phyloP scores from a whole-genome alignment of 2,113 vertebrate genomes.

The Toxostoma redivivum region DNA sequence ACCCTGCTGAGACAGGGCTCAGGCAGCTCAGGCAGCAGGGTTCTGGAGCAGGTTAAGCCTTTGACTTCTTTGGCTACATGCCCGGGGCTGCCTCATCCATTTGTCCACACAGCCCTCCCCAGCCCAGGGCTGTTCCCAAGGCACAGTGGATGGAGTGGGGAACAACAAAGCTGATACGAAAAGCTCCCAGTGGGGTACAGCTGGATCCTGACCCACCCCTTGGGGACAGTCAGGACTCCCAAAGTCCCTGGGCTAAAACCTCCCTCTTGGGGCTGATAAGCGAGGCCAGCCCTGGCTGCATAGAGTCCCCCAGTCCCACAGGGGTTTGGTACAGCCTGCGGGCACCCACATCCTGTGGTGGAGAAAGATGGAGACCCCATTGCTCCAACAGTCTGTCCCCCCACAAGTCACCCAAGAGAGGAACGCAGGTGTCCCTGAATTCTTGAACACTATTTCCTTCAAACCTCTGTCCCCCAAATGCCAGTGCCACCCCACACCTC shows the following conservation, averaged over 20 bases:
- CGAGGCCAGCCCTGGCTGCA: not conserved
- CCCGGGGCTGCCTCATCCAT: not conserved
- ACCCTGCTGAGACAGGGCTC: fast-evolving
- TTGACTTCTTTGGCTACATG: not conserved
- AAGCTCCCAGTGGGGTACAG: not conserved
- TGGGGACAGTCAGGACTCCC: not conserved
- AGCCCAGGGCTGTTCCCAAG: not conserved
- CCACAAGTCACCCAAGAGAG: fast-evolving
- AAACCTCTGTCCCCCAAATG: not conserved
- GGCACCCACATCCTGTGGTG: not conserved
- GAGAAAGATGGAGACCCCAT: not conserved
- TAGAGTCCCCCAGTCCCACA: too few species aligned
- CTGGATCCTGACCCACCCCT: not conserved
- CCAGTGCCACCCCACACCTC: not conserved
- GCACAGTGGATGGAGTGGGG: fast-evolving
- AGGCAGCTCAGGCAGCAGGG: not conserved
- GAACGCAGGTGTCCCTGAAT: not conserved
- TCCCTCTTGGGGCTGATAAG: not conserved
- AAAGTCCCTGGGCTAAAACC: not conserved
- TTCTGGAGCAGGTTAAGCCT: not conserved
- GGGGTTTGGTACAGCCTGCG: not conserved
- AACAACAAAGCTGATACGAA: fast-evolving
- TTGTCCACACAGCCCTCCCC: not conserved
- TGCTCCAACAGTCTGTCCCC: not conserved
- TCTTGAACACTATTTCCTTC: not conserved